Conservation (phyloP, 2,888 invertebrate genomes). For the Tachystola acroxantha region DNA sequence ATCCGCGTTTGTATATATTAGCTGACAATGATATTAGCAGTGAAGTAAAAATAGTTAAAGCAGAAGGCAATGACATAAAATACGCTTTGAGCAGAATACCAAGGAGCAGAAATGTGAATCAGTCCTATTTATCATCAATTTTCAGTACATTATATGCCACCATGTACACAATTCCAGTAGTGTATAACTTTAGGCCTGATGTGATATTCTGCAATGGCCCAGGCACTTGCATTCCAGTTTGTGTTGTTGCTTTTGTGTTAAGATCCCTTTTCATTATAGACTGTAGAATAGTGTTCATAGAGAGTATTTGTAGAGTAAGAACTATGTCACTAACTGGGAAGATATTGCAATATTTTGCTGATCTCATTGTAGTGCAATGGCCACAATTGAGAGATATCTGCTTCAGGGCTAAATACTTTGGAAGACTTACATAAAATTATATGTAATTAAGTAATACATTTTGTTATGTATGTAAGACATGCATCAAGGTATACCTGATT, state of each 20-base stretch:
- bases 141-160: constrained; percentile 87
- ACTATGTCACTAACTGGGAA: constrained; percentile 93
- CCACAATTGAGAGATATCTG: constrained; percentile 83
- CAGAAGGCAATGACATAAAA: constrained; percentile 55
- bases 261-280: constrained; percentile 82
- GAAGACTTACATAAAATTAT: constrained; percentile 70
- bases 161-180: constrained; percentile 82
- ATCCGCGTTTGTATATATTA: constrained; percentile 86
- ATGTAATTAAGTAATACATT: background rate
- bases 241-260: constrained; percentile 85
- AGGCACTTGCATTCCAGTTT: constrained; percentile 96
- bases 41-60: constrained; percentile 79
- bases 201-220: constrained; percentile 96
- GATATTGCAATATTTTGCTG: constrained; percentile 89
- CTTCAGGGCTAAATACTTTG: constrained; percentile 86
- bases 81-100: constrained; percentile 82
- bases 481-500: background rate
- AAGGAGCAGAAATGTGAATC: constrained; percentile 91
- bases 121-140: constrained; percentile 88
- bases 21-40: constrained; percentile 89
- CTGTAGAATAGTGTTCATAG: constrained; percentile 91
- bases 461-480: constrained; percentile 4
- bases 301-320: constrained; percentile 96
- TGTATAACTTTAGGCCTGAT: constrained; percentile 85
- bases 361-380: constrained; percentile 97